Base-by-base conservation (phyloP, 1,140 invertebrate genomes). In the Macrobrachium rosenbergii region DNA sequence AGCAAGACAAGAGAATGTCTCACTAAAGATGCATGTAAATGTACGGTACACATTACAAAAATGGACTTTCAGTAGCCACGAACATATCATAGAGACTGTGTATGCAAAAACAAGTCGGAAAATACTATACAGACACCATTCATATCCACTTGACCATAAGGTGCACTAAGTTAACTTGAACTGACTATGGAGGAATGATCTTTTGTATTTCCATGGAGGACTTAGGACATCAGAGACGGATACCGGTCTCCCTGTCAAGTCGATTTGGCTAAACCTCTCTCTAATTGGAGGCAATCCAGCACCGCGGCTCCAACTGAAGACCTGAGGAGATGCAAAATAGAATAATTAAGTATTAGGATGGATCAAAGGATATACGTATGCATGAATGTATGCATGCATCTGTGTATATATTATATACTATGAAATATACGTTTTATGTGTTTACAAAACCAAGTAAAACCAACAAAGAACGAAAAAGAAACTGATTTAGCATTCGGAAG, bases 231-330 rank as follows among this genome's bases (percentile, higher is more conserved):
- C 12, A 89, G 72, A 19, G 88, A 87, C 45, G 83, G 88, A 58
- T 81, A 87, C 28, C 85, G 72, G n/a, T 85, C 83, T 16, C 52
- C 64, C 82, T 83, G 87, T 88, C 87, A 88, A 59, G 75, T 80
- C 8, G 75, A 60, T 52, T 67, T 87, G 37, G 82, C 76, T 14
- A 88, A 58, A 1, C 69, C 81, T 72, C 79, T 90, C 73, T 92
- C 92, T 62, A 92, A 90, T 43, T 91, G 90, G 17, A 94, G 93
- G 88, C 94, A 95, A 78, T 95, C 93, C n/a, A 95, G 91, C 81
- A 94, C 93, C 0, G 94, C 93, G 10, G 93, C 94, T 37, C 94
- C 94, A 0, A 95, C 88, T 64, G 58, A 91, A 63, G 79, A 91
- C 90, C 28, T 90, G 76, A n/a, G 90, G 81, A 58, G 6, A 17